A percentile compares a stretch with the other conserved stretches of the same genome.
Evolutionary conservation across 1,140 invertebrate genomes (phyloP).

Genomic region (Drosophila aff.): DNA sequence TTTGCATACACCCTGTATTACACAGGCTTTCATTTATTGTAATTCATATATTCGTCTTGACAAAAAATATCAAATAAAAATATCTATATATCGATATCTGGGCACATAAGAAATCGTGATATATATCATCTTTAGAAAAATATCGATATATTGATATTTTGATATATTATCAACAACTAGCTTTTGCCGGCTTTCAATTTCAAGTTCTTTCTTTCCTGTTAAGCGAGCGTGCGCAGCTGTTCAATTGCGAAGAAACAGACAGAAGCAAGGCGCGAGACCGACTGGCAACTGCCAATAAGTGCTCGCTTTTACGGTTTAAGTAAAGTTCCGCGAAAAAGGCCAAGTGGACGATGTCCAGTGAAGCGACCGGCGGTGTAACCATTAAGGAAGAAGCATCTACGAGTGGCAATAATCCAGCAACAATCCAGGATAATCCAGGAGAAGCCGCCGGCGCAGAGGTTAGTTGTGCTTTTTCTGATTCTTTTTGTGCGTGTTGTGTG

Average conservation of each 20-base stretch:
- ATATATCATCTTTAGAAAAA: too few relatives aligned
- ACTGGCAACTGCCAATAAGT: background rate
- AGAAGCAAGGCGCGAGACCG: background rate
- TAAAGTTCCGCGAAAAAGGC: background rate
- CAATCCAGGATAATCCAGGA: background rate
- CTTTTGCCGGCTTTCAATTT: too few relatives aligned
- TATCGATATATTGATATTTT: too few relatives aligned
- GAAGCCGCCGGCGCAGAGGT: constrained; percentile 47
- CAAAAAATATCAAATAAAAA: too few relatives aligned
- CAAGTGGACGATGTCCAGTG: constrained; percentile 47
- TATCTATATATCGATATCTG: too few relatives aligned
- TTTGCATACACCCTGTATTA: too few relatives aligned
- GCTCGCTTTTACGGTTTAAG: background rate
- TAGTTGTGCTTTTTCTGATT: background rate
- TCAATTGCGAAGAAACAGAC: background rate
- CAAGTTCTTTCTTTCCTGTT: too few relatives aligned
- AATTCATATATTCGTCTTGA: too few relatives aligned
- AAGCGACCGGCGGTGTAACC: constrained; percentile 48
- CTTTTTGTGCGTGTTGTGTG: background rate
- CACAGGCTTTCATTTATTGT: too few relatives aligned
- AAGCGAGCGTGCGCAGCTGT: background rate
- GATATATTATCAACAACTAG: too few relatives aligned
- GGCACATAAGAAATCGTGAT: too few relatives aligned
- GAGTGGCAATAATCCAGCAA: constrained; percentile 22
- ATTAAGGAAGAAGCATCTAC: constrained; percentile 40